Evolutionary conservation across 2,888 invertebrate species (phyloP), one percentile per base, ranked within the genome.

Genomic region (Apotomis capreana): DNA sequence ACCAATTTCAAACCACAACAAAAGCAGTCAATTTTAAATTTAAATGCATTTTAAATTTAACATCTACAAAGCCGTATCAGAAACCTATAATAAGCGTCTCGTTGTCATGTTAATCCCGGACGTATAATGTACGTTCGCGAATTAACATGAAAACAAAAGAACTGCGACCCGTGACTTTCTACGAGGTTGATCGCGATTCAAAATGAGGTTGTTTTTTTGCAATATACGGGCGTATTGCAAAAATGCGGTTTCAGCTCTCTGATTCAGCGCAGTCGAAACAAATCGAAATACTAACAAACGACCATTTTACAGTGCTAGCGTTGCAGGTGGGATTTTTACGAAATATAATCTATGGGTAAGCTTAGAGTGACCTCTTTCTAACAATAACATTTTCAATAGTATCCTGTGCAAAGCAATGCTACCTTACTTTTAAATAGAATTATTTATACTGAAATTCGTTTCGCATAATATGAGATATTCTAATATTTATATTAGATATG

Each of bases 71-170:
- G 4, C 5, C 5, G 10, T 46, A 49, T 62, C 36, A n/a, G 8
- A n/a, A 13, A 51, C 36, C 62, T 4, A 51, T n/a, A 37, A 51
- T 36, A 6, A 6, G 1, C n/a, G 9, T 26, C 36, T 51, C 37
- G 51, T 62, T 51, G 36, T 37, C n/a, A 62, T 62, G 51, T 36
- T 62, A 13, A 62, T 51, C n/a, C 12, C 51, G 62, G 5, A 62
- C 62, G 5, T 51, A 12, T 46, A 49, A 51, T 49, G 49, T n/a
- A 46, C 12, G 36, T 6, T 6, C 44, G 59, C 1, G 9, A 40
- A 40, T 62, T 51, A 36, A 62, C 36, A 62, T 62, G 13, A 36
- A 52, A 37, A 62, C 37, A 51, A 37, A 51, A 49, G 51, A 4
- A n/a, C 51, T 49, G 36, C 51, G 62, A 10, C 26, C 61, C 12